phyloP scores from a whole-genome alignment of 2,113 vertebrate genomes.

The Prunella himalayana region DNA sequence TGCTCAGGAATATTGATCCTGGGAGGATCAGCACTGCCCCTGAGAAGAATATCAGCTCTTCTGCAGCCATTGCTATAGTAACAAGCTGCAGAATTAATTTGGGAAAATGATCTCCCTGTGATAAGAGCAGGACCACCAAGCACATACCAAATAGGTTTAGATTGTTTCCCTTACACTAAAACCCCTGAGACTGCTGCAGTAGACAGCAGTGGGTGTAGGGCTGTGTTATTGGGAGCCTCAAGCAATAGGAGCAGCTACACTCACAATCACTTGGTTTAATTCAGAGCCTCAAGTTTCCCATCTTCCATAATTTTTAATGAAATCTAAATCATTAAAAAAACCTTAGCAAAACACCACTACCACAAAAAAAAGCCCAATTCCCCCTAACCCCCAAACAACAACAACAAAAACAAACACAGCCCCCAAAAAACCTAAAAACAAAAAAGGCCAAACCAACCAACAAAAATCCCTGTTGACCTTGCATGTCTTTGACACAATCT shows the following conservation, averaged over 20 bases:
- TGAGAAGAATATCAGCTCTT: background rate
- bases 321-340: background rate
- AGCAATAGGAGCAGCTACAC: background rate
- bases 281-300: background rate
- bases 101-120: background rate
- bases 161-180: background rate
- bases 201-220: background rate
- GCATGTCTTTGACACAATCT: background rate
- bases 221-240: background rate
- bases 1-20: background rate
- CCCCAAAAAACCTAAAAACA: rapidly evolving
- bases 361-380: background rate
- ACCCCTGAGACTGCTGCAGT: background rate
- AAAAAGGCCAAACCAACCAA: background rate
- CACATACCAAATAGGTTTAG: background rate
- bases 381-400: background rate
- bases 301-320: background rate
- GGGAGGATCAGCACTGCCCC: background rate
- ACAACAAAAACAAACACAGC: background rate
- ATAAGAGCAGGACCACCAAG: background rate
- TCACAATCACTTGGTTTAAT: background rate
- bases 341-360: background rate
- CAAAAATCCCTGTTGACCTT: background rate
- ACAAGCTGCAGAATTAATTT: background rate
- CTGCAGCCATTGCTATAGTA: background rate